These are phyloP conservation scores for Cephus spinipes DNA, from an alignment of 2,888 invertebrate genomes.

Conservation along the genomic window DNA sequence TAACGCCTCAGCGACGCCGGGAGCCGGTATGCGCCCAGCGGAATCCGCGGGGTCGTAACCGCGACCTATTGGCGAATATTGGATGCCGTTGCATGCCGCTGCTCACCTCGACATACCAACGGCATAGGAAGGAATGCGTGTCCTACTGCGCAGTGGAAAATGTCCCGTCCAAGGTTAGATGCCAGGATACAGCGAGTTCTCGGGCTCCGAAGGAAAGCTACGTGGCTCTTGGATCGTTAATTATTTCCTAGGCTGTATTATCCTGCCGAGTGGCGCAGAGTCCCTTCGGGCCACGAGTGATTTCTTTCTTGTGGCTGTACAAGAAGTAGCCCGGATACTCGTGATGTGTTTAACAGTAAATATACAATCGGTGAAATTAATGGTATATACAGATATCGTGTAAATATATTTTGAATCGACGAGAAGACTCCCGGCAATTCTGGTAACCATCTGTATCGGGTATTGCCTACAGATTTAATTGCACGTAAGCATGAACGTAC, in stretches of 20 bases:
- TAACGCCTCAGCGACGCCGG: background rate
- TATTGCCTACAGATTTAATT: too few relatives aligned
- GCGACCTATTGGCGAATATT: constrained; percentile 61
- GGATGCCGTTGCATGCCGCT: constrained; percentile 62
- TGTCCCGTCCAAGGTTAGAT: constrained; percentile 53
- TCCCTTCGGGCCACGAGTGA: background rate
- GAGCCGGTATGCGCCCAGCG: constrained; percentile 18
- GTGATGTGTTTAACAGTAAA: background rate
- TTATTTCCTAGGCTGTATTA: background rate
- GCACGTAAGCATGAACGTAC: too few relatives aligned
- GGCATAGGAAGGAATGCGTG: constrained; percentile 58
- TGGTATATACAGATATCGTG: background rate
- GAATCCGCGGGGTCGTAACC: constrained; percentile 62
- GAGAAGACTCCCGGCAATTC: background rate
- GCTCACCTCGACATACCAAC: constrained; percentile 61
- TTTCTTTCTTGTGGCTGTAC: background rate
- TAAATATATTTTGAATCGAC: background rate
- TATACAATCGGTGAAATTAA: background rate
- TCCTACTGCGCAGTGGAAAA: constrained; percentile 53
- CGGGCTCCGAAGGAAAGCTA: background rate
- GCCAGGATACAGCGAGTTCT: constrained; percentile 23
- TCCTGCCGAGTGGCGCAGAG: background rate
- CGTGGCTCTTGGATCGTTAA: background rate
- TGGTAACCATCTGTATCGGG: background rate
- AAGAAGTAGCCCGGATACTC: background rate